Evolutionary conservation across 2,113 vertebrate species (phyloP).

Genomic region (Pavo muticus): DNA sequence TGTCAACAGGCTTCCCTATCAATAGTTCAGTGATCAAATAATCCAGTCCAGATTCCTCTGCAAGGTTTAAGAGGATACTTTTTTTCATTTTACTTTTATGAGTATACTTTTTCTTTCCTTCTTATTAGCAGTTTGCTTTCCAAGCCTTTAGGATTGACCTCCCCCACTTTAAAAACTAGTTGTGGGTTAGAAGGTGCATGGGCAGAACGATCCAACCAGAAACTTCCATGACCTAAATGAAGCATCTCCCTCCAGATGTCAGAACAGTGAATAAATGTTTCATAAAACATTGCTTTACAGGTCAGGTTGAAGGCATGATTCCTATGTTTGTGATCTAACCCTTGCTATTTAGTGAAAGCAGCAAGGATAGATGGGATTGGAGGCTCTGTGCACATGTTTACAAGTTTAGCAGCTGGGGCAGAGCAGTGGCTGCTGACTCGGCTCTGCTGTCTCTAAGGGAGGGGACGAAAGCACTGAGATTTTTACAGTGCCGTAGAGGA

Average conservation of each 20-base stretch:
- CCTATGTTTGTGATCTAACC: conserved; percentile 9
- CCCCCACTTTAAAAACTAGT: neutral
- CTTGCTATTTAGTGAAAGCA: neutral
- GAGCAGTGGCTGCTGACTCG: neutral
- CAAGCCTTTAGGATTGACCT: neutral
- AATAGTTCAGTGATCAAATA: neutral
- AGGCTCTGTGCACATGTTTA: rapidly evolving
- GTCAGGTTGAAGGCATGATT: neutral
- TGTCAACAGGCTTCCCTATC: neutral
- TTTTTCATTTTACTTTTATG: neutral
- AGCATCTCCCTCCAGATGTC: conserved; percentile 30
- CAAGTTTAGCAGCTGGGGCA: rapidly evolving
- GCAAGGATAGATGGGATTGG: rapidly evolving
- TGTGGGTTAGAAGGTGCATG: neutral
- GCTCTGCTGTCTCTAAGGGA: neutral
- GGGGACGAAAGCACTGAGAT: neutral
- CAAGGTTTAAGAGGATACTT: neutral
- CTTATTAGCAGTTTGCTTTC: neutral
- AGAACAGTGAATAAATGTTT: conserved; percentile 50
- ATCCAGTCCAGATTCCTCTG: neutral
- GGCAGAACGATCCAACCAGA: neutral
- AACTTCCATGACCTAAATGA: conserved; percentile 47
- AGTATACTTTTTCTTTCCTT: neutral
- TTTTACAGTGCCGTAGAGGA: neutral
- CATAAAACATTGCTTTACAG: conserved; percentile 46